These are phyloP conservation scores for Rambutsinella grinnellia DNA, from an alignment of 2,888 invertebrate species.

Conservation along the genomic window DNA sequence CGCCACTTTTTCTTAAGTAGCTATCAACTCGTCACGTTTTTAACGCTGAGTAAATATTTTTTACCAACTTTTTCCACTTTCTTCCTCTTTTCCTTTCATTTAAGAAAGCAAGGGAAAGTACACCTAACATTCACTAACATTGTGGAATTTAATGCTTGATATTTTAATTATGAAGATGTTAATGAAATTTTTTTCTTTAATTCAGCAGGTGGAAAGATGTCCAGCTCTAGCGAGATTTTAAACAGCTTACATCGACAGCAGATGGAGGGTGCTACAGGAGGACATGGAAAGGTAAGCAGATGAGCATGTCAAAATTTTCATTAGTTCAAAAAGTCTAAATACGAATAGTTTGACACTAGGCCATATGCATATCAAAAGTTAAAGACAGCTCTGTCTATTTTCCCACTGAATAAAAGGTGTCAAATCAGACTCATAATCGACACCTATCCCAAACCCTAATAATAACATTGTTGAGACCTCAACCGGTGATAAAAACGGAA, in stretches of 20 bases:
- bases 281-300: constrained; percentile 40
- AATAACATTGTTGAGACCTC: neutral
- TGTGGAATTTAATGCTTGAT: neutral
- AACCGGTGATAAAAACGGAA: neutral
- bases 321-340: too few species aligned
- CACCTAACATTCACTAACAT: neutral
- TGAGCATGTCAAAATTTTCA: too few species aligned
- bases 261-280: constrained; percentile 40
- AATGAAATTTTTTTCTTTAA: constrained; percentile 31
- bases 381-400: too few species aligned
- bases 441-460: neutral
- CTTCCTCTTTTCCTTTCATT: constrained; percentile 6
- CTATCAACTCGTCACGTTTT: constrained; percentile 52
- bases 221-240: constrained; percentile 35
- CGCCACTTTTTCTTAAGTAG: constrained; percentile 41
- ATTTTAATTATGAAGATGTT: neutral
- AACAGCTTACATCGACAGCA: constrained; percentile 43
- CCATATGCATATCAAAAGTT: too few species aligned
- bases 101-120: neutral
- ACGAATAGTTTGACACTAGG: too few species aligned
- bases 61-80: constrained; percentile 5
- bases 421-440: neutral
- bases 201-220: constrained; percentile 47
- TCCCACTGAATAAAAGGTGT: neutral
- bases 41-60: too few species aligned